These are phyloP conservation scores for Gorilla gorilla DNA, from an alignment of 2,113 vertebrate genomes.

Conservation along the genomic window DNA sequence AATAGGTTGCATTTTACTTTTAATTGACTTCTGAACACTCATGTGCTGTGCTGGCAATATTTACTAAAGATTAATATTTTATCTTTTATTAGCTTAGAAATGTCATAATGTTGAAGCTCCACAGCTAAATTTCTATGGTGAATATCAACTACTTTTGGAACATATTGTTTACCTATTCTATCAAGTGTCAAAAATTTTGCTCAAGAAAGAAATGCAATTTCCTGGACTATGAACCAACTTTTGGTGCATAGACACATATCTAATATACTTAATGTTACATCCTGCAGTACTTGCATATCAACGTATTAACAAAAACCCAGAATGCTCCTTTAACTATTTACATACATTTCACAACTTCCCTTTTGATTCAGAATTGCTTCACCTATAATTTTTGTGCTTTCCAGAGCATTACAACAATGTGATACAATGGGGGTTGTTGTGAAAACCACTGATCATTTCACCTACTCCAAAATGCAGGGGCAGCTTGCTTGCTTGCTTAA, in stretches of 20 bases:
- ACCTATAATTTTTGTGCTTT: neutral
- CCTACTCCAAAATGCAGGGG: neutral
- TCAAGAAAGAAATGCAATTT: neutral
- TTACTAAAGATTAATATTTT: neutral
- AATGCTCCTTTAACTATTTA: neutral
- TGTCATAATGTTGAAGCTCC: neutral
- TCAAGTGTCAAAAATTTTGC: neutral
- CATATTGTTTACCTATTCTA: neutral
- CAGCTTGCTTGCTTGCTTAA: neutral
- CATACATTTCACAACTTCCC: neutral
- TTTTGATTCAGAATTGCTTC: neutral
- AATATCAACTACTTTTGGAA: constrained; percentile 19
- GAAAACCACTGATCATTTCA: neutral
- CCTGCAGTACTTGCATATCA: neutral
- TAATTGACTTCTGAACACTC: neutral
- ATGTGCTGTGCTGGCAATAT: neutral
- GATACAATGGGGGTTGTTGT: neutral
- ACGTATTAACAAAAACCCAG: neutral
- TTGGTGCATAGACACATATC: neutral
- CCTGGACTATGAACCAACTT: neutral
- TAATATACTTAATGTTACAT: neutral
- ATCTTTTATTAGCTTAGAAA: constrained; percentile 38
- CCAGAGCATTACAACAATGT: neutral
- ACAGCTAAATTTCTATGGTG: neutral
- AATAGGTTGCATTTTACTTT: neutral